phyloP scores from a whole-genome alignment of 2,888 invertebrate genomes.

The Ypsolopha scabrella region DNA sequence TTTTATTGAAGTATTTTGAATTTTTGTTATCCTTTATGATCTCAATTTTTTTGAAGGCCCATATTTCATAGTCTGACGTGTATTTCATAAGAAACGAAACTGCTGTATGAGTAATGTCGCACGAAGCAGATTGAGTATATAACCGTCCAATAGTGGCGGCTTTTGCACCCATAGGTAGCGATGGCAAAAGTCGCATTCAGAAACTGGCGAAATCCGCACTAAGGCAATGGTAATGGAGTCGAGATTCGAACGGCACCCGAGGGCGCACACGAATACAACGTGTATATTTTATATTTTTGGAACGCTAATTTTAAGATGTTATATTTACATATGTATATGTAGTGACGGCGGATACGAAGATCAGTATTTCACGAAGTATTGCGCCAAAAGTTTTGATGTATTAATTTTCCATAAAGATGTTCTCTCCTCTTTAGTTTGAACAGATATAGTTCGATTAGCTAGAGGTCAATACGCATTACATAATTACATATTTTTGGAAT shows the following conservation, averaged over 20 bases:
- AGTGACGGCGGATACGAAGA: constrained; percentile 61
- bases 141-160: constrained; percentile 67
- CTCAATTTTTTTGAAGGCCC: neutral
- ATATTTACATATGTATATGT: constrained; percentile 71
- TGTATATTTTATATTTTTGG: constrained; percentile 71
- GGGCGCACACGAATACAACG: constrained; percentile 59
- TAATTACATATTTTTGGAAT: constrained; percentile 54
- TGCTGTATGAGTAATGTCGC: constrained; percentile 23
- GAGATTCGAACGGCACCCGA: constrained; percentile 43
- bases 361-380: constrained; percentile 66
- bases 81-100: neutral
- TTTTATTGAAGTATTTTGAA: too few species aligned
- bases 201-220: neutral
- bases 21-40: too few species aligned
- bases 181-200: constrained; percentile 38
- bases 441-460: constrained; percentile 59
- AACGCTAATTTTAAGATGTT: constrained; percentile 71
- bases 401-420: constrained; percentile 62
- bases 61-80: neutral
- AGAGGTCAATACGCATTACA: constrained; percentile 51
- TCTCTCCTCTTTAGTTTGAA: constrained; percentile 38
- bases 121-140: constrained; percentile 59
- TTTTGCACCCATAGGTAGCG: constrained; percentile 57
- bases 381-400: constrained; percentile 70
- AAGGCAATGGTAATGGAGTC: constrained; percentile 21